Evolutionary conservation across 1,140 invertebrate genomes (phyloP).

Genomic region (Sweltsa coloradensis): DNA sequence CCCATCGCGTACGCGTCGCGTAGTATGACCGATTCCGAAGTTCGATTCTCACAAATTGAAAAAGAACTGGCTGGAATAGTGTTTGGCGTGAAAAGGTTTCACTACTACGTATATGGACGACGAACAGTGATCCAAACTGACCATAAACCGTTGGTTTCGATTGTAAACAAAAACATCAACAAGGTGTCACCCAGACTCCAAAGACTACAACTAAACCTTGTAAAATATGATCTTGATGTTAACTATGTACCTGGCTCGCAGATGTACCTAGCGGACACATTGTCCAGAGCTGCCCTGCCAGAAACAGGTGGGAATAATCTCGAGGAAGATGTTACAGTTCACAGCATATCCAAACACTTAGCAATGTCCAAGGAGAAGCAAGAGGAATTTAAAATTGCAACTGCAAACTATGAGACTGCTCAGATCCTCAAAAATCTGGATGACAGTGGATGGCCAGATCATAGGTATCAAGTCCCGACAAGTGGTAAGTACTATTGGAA

Average conservation of each 20-base stretch:
- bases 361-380: too few relatives aligned
- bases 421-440: too few relatives aligned
- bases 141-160: conserved; percentile 20
- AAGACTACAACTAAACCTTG: conserved; percentile 26
- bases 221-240: conserved; percentile 26
- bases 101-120: conserved; percentile 20
- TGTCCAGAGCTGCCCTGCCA: too few relatives aligned
- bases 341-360: too few relatives aligned
- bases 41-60: conserved; percentile 19
- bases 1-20: conserved; percentile 27
- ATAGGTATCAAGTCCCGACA: too few relatives aligned
- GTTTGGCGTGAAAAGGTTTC: conserved; percentile 18
- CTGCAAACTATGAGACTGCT: too few relatives aligned
- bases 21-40: conserved; percentile 18
- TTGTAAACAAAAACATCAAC: conserved; percentile 27
- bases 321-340: too few relatives aligned
- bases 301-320: too few relatives aligned
- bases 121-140: conserved; percentile 16
- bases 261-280: too few relatives aligned
- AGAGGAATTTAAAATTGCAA: too few relatives aligned
- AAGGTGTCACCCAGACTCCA: conserved; percentile 28
- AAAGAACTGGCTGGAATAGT: conserved; percentile 19
- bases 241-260: too few relatives aligned
- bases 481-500: conserved; percentile 10
- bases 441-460: too few relatives aligned